Evolutionary conservation across 23 tunicate species (phyloP), one percentile per base, ranked within the genome.

Genomic region (Trididemnum miniatum): DNA sequence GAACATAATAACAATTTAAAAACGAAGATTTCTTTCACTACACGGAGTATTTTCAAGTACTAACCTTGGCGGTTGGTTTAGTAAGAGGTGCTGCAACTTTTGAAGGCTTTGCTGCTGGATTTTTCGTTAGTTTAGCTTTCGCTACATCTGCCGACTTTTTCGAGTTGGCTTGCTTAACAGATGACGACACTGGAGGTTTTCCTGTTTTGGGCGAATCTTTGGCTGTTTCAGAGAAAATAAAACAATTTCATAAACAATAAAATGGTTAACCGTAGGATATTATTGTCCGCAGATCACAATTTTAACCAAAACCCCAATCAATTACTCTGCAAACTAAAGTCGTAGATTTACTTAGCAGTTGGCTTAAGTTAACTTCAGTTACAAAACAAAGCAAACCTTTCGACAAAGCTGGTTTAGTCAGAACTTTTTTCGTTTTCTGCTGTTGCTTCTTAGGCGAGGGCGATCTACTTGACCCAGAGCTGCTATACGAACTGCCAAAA

Each of bases 381-480:
- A n/a, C n/a, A n/a, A n/a, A n/a, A n/a, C n/a, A n/a, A n/a, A n/a
- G 54, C 54, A 44, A 44, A 44, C 9, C 54, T 7, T 7, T 7
- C 54, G 54, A 7, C 9, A 44, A 44, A 44, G 54, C 15, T 44
- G 54, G 9, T 44, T 7, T 44, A 9, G 15, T 44, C 54, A 44
- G 15, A 44, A 44, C 9, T 7, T 15, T 7, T 9, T 15, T 44
- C 15, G 54, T 44, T 15, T 44, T 9, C 12, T 44, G 54, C 9
- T 44, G 54, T 9, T 44, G 54, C 54, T 81, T 80, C 49, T 77
- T 40, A 29, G 96, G 89, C 1, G 89, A 74, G 1, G 83, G 86
- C 20, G 96, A 90, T 64, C 89, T 35, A 80, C 89, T 85, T 28
- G 90, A 86, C 5, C 51, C 84, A 29, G 89, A 83, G 64, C 92